These are phyloP conservation scores for Myxocyprinus asiaticus DNA, from an alignment of 2,113 vertebrate species.

Conservation along the genomic window DNA sequence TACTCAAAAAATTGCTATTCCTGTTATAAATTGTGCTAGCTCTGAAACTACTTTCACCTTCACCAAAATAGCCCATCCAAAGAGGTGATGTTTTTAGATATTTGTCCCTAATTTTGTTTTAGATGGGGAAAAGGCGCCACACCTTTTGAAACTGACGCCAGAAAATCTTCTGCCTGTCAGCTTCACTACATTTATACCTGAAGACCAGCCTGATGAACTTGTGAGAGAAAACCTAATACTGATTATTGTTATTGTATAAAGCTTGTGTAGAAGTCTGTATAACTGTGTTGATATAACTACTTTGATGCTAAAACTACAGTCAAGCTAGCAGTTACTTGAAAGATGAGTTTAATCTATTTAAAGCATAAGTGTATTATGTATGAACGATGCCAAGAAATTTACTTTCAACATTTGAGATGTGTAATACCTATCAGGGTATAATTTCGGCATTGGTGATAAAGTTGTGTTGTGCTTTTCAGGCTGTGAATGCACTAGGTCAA, in stretches of 20 bases:
- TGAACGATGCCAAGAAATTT: not conserved
- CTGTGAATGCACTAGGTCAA: constrained; percentile 66
- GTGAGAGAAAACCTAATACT: constrained; percentile 68
- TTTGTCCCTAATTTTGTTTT: constrained; percentile 25
- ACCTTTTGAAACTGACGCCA: constrained; percentile 57
- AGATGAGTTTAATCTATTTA: no score
- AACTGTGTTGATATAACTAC: not conserved
- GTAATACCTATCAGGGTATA: not conserved
- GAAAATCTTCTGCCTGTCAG: constrained; percentile 70
- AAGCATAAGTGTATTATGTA: not conserved
- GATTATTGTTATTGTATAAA: not conserved
- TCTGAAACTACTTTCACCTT: no score
- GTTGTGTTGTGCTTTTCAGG: constrained; percentile 69
- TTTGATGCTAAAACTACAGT: not conserved
- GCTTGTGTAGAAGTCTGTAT: no score
- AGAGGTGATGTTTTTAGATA: not conserved
- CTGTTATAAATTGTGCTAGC: no score
- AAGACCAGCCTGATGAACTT: constrained; percentile 66
- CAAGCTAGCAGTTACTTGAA: no score
- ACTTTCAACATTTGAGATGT: not conserved
- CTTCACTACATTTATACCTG: constrained; percentile 67
- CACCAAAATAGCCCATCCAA: no score
- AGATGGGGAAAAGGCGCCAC: constrained; percentile 19
- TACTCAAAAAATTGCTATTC: no score
- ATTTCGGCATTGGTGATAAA: constrained; percentile 34